phyloP scores from a whole-genome alignment of 2,888 invertebrate species.

The Idaea straminata region DNA sequence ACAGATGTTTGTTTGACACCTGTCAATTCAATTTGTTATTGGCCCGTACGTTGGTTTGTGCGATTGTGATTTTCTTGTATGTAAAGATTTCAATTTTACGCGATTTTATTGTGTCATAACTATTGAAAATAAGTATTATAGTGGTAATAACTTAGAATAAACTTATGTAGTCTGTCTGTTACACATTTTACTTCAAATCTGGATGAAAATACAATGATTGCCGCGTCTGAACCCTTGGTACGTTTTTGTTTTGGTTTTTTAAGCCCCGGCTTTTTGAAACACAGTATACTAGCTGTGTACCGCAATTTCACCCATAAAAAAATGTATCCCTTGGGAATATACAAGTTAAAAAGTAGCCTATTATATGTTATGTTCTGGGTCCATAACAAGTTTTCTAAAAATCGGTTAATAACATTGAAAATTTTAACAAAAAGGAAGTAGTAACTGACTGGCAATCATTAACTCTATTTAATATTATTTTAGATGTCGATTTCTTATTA shows the following conservation, averaged over 20 bases:
- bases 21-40: neutral
- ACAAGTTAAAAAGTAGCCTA: no score
- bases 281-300: neutral
- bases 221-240: constrained; percentile 94
- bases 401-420: no score
- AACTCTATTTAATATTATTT: no score
- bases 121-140: neutral
- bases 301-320: no score
- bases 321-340: no score
- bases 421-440: no score
- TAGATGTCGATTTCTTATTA: no score
- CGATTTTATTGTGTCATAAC: neutral
- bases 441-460: no score
- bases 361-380: no score
- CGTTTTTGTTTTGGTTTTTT: constrained; percentile 33
- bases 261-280: constrained; percentile 5
- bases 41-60: neutral
- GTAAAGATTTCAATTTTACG: no score
- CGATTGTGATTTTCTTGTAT: neutral
- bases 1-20: neutral
- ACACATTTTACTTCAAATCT: constrained; percentile 83
- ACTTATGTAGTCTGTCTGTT: neutral
- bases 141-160: neutral
- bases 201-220: constrained; percentile 94
- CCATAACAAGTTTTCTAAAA: no score